Percentiles rank a stretch among this genome's conserved stretches.
Evolutionary conservation across 1,140 invertebrate genomes (phyloP).

Genomic region (Achroia grisella): DNA sequence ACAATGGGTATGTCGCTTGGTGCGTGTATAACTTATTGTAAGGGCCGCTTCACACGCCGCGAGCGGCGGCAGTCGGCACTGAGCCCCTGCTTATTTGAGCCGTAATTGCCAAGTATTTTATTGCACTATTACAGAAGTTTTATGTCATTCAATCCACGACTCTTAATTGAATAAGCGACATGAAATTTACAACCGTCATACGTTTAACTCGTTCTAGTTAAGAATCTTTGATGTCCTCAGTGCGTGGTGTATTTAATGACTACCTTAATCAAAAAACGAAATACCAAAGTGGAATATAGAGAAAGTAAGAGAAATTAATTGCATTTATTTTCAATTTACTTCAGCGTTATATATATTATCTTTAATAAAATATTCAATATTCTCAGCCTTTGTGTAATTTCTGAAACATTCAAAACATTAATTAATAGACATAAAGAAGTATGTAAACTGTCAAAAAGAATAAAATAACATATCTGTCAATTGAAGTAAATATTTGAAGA

Average conservation of each 20-base stretch:
- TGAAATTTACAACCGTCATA: conserved; percentile 64
- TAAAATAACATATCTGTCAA: too few species aligned
- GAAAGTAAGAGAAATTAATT: not conserved
- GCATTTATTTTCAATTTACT: too few species aligned
- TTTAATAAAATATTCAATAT: too few species aligned
- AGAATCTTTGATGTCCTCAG: conserved; percentile 33
- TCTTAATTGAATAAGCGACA: conserved; percentile 68
- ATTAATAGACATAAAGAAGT: too few species aligned
- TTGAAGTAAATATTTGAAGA: too few species aligned
- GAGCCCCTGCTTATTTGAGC: conserved; percentile 35
- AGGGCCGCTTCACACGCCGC: not conserved
- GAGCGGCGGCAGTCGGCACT: conserved; percentile 5
- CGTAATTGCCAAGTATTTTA: conserved; percentile 63
- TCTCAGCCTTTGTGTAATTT: too few species aligned
- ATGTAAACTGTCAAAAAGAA: too few species aligned
- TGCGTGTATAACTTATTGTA: too few species aligned
- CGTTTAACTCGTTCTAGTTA: conserved; percentile 49
- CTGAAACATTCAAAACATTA: too few species aligned
- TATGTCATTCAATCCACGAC: conserved; percentile 64
- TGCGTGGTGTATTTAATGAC: conserved; percentile 2
- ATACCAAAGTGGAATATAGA: not conserved
- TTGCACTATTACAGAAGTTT: conserved; percentile 60
- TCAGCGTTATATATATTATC: too few species aligned
- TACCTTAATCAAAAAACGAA: not conserved
- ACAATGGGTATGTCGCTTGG: too few species aligned